Evolutionary conservation across 2,113 vertebrate genomes (phyloP).

Genomic region (Numida meleagris): DNA sequence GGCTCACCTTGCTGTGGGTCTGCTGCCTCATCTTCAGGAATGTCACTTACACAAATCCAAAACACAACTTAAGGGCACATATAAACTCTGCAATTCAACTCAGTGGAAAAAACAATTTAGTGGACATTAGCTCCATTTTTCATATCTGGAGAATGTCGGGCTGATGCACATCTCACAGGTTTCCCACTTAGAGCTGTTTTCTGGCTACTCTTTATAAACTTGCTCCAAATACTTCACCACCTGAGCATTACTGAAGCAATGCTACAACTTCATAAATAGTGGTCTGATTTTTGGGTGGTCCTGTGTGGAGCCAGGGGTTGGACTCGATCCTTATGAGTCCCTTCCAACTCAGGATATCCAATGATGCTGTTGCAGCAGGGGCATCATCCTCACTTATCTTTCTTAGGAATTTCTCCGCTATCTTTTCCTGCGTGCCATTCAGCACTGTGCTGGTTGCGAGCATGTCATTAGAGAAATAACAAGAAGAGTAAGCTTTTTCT

Average conservation of each 20-base stretch:
- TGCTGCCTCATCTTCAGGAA: neutral
- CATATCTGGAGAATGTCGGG: neutral
- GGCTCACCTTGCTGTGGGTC: neutral
- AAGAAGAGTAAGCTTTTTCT: neutral
- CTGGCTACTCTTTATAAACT: neutral
- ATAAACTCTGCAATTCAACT: neutral
- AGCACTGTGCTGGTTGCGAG: neutral
- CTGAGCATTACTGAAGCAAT: too few species aligned
- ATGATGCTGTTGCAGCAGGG: too few species aligned
- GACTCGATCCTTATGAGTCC: too few species aligned
- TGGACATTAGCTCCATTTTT: neutral
- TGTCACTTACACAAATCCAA: accelerated
- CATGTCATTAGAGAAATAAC: neutral
- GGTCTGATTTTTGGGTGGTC: too few species aligned
- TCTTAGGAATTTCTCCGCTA: neutral
- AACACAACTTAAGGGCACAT: neutral
- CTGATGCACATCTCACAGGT: neutral
- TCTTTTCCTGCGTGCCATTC: neutral
- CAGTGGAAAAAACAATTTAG: accelerated
- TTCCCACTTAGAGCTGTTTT: neutral
- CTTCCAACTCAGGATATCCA: too few species aligned
- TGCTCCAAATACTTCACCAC: too few species aligned
- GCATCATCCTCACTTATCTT: accelerated
- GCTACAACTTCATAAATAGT: too few species aligned
- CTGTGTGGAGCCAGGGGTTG: too few species aligned